Percentiles rank a stretch among this genome's conserved stretches.
These are phyloP conservation scores for Sinosuthora webbiana DNA, from an alignment of 2,113 vertebrate genomes.

Conservation along the genomic window DNA sequence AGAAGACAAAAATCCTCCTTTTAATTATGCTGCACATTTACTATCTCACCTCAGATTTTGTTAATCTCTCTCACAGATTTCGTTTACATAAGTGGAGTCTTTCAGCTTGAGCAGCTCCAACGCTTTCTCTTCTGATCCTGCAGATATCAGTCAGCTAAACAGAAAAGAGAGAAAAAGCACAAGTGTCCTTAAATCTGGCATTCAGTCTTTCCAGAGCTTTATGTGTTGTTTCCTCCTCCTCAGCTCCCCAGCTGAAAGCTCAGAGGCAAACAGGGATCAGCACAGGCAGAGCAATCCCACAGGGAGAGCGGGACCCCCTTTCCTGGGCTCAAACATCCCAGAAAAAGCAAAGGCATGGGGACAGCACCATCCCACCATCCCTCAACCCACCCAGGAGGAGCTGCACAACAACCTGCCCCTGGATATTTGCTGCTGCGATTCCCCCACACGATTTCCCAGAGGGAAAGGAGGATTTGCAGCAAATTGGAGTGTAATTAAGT, in stretches of 20 bases:
- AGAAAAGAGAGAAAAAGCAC: slow-evolving; percentile 19
- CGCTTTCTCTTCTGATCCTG: not conserved
- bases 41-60: not conserved
- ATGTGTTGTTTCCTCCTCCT: not conserved
- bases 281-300: not conserved
- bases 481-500: not conserved
- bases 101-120: not conserved
- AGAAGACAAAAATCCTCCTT: not conserved
- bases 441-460: not conserved
- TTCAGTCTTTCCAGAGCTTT: not conserved
- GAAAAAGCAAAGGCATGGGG: not conserved
- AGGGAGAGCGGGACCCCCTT: not conserved
- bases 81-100: slow-evolving; percentile 11
- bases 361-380: not conserved
- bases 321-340: not conserved
- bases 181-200: slow-evolving; percentile 25
- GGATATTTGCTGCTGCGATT: not conserved
- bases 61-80: slow-evolving; percentile 17
- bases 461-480: not conserved
- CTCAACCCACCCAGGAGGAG: not conserved
- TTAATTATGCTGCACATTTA: not conserved
- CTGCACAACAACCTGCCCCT: not conserved
- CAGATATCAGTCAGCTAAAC: slow-evolving; percentile 42
- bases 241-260: not conserved
- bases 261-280: not conserved